Conservation (phyloP, 2,888 invertebrate species). For the Caenorhabditis parvicauda region DNA sequence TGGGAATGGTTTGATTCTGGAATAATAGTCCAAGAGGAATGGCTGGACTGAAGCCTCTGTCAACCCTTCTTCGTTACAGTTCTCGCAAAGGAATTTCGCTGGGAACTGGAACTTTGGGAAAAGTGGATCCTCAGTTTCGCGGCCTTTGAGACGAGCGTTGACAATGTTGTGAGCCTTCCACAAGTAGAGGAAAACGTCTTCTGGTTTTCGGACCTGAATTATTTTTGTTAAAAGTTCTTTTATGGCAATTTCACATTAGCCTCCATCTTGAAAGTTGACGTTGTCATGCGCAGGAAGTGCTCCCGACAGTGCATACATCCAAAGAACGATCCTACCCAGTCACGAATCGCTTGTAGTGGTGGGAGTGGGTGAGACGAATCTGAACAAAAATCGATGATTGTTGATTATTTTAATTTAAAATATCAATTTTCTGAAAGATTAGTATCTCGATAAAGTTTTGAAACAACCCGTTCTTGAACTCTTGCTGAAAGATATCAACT, state of each 20-base stretch:
- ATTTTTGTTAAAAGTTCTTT: neutral
- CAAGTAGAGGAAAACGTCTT: conserved; percentile 58
- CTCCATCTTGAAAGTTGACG: conserved; percentile 63
- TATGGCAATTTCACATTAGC: conserved; percentile 50
- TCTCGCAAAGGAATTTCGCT: conserved; percentile 51
- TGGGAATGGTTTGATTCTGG: conserved; percentile 46
- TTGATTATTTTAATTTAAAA: neutral
- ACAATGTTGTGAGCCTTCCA: conserved; percentile 91
- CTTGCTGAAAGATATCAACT: too few species aligned
- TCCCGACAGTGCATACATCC: conserved; percentile 84
- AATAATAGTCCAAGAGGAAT: conserved; percentile 51
- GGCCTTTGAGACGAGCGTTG: conserved; percentile 81
- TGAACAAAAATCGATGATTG: conserved; percentile 7
- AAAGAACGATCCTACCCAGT: conserved; percentile 89
- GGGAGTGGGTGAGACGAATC: conserved; percentile 67
- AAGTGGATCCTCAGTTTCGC: conserved; percentile 74
- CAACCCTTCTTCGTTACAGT: conserved; percentile 40
- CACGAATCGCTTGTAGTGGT: conserved; percentile 79
- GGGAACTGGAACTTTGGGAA: conserved; percentile 73
- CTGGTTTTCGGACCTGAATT: conserved; percentile 46
- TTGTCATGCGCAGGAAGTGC: conserved; percentile 86
- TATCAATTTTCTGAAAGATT: neutral
- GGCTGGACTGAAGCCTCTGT: conserved; percentile 19
- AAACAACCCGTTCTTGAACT: too few species aligned
- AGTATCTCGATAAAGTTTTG: too few species aligned